Percentiles rank a stretch among this genome's conserved stretches.
Conservation (phyloP, 2,888 invertebrate genomes). For the Xestia sexstrigata region DNA sequence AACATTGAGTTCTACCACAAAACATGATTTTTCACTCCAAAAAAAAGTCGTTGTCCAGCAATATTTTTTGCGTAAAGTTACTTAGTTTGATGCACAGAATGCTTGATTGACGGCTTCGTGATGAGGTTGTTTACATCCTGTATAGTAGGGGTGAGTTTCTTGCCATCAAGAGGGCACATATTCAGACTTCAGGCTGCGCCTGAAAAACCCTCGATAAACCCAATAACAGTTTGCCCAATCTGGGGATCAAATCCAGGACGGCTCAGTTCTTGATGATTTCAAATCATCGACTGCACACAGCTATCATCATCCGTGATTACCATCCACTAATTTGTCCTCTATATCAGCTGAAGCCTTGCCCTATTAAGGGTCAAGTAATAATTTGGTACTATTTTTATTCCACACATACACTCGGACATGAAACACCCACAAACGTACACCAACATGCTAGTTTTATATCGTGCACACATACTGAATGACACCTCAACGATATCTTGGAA, state of each 20-base stretch:
- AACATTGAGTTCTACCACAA: too few relatives aligned
- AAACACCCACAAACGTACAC: not conserved
- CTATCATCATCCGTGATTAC: not conserved
- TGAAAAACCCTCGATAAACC: not conserved
- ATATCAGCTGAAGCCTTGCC: not conserved
- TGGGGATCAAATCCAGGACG: not conserved
- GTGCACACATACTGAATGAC: not conserved
- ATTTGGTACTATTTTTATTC: constrained; percentile 2
- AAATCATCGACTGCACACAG: not conserved
- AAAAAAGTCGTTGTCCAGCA: too few relatives aligned
- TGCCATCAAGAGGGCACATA: too few relatives aligned
- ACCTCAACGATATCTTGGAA: constrained; percentile 14
- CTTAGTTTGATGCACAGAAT: too few relatives aligned
- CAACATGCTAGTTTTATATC: not conserved
- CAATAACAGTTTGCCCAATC: not conserved
- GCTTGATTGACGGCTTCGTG: too few relatives aligned
- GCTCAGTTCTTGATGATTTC: not conserved
- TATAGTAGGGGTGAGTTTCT: too few relatives aligned
- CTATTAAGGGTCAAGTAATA: not conserved
- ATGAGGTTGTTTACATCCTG: too few relatives aligned
- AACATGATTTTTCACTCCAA: too few relatives aligned
- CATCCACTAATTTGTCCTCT: not conserved
- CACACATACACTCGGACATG: not conserved
- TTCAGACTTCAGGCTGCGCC: not conserved
- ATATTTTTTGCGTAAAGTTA: too few relatives aligned